Evolutionary conservation across 2,797 vertebrate genomes (phyloP).

Genomic region (Tapirus indicus): DNA sequence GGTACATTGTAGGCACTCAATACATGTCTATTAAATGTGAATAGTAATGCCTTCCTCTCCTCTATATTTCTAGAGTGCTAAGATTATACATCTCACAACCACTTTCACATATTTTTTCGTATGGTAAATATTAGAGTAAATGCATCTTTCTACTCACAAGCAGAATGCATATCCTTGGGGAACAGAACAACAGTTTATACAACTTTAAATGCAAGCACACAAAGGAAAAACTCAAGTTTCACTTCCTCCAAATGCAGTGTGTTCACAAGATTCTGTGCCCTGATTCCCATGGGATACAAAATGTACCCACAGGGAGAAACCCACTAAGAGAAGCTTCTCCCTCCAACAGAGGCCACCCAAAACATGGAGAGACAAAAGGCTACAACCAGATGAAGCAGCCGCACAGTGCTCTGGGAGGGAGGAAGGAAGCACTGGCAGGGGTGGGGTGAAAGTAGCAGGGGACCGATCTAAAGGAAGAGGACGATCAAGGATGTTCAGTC

Average conservation of each 20-base stretch:
- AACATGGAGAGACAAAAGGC: not conserved
- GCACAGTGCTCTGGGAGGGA: not conserved
- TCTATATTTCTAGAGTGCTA: not conserved
- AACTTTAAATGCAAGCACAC: not conserved
- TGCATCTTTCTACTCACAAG: not conserved
- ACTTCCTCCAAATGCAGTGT: not conserved
- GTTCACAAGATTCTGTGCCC: not conserved
- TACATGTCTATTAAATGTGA: not conserved
- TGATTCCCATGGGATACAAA: not conserved
- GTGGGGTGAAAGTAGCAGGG: not conserved
- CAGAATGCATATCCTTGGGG: not conserved
- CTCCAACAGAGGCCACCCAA: not conserved
- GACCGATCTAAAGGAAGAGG: not conserved
- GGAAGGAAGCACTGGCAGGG: accelerated
- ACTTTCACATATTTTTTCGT: not conserved
- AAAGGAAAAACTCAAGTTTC: constrained; percentile 3
- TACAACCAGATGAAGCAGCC: not conserved
- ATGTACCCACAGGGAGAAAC: not conserved
- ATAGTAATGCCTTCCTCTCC: not conserved
- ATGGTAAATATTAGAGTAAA: not conserved
- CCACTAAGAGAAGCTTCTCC: not conserved
- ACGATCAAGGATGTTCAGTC: not conserved
- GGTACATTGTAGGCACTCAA: not conserved
- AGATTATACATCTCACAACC: not conserved
- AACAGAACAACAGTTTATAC: not conserved